Conservation (phyloP, 2,113 vertebrate genomes). For the Pangasianodon hypophthalmus region DNA sequence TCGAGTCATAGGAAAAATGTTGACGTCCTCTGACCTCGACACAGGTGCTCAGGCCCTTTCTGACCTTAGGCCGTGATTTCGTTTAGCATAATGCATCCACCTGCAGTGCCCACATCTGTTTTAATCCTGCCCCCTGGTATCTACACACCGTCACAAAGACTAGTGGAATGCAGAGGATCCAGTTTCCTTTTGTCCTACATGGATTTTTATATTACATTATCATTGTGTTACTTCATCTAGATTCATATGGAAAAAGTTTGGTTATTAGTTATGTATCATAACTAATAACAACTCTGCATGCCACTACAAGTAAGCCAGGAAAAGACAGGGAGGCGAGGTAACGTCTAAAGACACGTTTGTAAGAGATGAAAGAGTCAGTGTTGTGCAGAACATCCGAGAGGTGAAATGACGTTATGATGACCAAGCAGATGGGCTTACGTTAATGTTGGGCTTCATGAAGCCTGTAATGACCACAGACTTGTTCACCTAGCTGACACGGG, state of each 20-base stretch:
- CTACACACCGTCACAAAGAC: conserved; percentile 19
- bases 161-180: conserved; percentile 54
- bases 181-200: conserved; percentile 34
- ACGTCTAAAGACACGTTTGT: neutral
- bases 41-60: conserved; percentile 2
- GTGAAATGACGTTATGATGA: neutral
- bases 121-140: conserved; percentile 26
- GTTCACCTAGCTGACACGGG: neutral
- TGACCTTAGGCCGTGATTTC: neutral
- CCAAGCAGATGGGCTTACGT: neutral
- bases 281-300: neutral
- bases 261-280: neutral
- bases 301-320: neutral
- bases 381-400: neutral
- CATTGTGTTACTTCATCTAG: neutral
- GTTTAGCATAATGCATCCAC: conserved; percentile 11
- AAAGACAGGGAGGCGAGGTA: neutral
- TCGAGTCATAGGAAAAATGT: neutral
- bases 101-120: conserved; percentile 44
- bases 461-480: neutral
- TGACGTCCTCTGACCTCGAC: conserved; percentile 5
- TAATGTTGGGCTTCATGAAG: neutral
- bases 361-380: neutral
- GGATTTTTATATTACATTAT: conserved; percentile 13
- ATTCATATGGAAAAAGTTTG: neutral